phyloP scores from a whole-genome alignment of 2,888 invertebrate genomes.

The Spicauda simplicius region DNA sequence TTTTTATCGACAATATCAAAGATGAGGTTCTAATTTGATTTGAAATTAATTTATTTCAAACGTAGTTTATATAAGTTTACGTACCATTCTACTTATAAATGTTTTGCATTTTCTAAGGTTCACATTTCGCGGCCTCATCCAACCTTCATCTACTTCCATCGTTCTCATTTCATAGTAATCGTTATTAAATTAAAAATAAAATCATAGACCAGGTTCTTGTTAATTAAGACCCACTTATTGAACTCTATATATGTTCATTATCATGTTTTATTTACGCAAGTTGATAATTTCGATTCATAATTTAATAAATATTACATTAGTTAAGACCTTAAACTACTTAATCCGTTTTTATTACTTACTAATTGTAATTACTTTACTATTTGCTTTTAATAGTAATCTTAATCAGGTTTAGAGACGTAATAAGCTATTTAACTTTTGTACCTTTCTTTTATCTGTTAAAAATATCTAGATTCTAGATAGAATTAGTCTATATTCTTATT shows the following conservation, averaged over 20 bases:
- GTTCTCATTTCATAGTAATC: constrained; percentile 15
- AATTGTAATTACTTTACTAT: neutral
- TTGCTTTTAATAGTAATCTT: neutral
- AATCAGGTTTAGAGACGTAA: neutral
- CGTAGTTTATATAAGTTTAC: too few relatives aligned
- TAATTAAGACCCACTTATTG: neutral
- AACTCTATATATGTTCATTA: constrained; percentile 11
- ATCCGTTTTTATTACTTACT: neutral
- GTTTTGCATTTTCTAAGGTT: neutral
- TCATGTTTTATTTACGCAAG: constrained; percentile 7
- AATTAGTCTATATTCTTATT: too few relatives aligned
- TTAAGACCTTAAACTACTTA: neutral
- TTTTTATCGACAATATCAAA: too few relatives aligned
- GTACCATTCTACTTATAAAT: too few relatives aligned
- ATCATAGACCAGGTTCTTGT: constrained; percentile 1
- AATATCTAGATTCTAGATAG: neutral
- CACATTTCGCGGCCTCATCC: constrained; percentile 13
- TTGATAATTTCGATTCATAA: constrained; percentile 2
- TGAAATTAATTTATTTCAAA: too few relatives aligned
- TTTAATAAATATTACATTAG: neutral
- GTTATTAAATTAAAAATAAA: constrained; percentile 19
- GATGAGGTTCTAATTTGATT: too few relatives aligned
- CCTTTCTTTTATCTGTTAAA: neutral
- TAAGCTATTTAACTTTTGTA: neutral
- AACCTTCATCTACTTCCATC: constrained; percentile 11